These are phyloP conservation scores for Cyphotilapia sp. DNA, from an alignment of 2,113 vertebrate species.

Conservation along the genomic window DNA sequence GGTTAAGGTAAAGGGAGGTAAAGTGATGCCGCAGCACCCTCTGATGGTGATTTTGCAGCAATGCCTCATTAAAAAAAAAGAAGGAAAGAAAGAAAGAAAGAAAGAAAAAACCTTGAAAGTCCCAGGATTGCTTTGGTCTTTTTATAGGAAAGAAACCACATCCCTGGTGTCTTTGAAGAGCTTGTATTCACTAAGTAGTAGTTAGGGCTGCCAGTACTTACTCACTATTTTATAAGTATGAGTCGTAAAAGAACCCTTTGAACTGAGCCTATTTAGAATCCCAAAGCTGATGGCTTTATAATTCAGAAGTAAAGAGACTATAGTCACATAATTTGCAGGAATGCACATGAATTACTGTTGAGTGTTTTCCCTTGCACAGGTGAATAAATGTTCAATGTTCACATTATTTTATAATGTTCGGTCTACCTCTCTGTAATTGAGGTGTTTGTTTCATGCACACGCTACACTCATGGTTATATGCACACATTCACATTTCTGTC, in stretches of 20 bases:
- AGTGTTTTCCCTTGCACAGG: slow-evolving; percentile 37
- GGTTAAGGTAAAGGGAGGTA: not conserved
- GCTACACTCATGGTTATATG: not conserved
- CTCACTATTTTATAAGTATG: slow-evolving; percentile 61
- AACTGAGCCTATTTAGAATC: slow-evolving; percentile 55
- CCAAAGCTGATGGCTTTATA: slow-evolving; percentile 48
- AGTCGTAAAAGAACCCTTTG: slow-evolving; percentile 59
- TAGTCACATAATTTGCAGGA: slow-evolving; percentile 48
- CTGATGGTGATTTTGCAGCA: slow-evolving; percentile 30
- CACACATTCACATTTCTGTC: not conserved
- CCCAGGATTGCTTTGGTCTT: slow-evolving; percentile 56
- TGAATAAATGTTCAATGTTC: not conserved
- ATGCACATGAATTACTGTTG: slow-evolving; percentile 28
- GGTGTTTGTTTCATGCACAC: not conserved
- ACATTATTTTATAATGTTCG: not conserved
- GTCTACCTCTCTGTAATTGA: not conserved
- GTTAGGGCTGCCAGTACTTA: slow-evolving; percentile 61
- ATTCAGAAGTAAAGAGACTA: slow-evolving; percentile 47
- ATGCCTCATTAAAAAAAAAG: not conserved
- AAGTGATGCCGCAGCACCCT: slow-evolving; percentile 43
- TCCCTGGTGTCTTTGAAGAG: slow-evolving; percentile 62
- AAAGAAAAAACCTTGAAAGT: slow-evolving; percentile 1
- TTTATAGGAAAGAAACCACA: slow-evolving; percentile 66
- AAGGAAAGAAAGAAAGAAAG: not conserved
- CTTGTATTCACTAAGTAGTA: slow-evolving; percentile 67